phyloP scores from a whole-genome alignment of 1,140 invertebrate genomes.

The Drosophila seguyi region DNA sequence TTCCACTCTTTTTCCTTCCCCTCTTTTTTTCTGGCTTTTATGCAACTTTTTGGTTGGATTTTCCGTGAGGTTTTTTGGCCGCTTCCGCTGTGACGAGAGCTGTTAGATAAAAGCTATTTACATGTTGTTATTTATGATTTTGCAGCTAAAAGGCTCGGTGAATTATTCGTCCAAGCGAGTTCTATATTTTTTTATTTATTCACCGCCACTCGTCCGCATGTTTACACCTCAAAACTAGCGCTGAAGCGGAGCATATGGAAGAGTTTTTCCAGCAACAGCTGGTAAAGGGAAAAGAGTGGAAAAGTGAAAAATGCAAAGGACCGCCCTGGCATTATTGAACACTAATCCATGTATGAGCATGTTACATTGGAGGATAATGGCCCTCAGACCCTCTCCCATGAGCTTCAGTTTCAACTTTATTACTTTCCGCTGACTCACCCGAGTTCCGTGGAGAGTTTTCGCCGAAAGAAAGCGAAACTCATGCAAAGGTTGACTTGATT shows the following conservation, averaged over 20 bases:
- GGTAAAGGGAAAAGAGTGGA: slow-evolving; percentile 24
- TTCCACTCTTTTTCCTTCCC: not conserved
- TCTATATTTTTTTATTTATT: slow-evolving; percentile 39
- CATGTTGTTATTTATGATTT: slow-evolving; percentile 84
- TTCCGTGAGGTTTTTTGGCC: slow-evolving; percentile 44
- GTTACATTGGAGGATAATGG: slow-evolving; percentile 61
- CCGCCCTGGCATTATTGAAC: slow-evolving; percentile 63
- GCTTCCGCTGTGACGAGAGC: slow-evolving; percentile 80
- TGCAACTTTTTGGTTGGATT: slow-evolving; percentile 66
- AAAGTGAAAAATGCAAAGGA: slow-evolving; percentile 7
- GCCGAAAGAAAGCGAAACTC: slow-evolving; percentile 62
- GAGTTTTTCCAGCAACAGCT: slow-evolving; percentile 34
- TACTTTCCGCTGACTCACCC: slow-evolving; percentile 77
- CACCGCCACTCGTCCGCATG: slow-evolving; percentile 34
- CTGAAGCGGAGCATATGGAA: slow-evolving; percentile 2
- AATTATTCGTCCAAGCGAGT: slow-evolving; percentile 44
- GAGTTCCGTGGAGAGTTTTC: slow-evolving; percentile 11
- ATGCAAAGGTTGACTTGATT: slow-evolving; percentile 82
- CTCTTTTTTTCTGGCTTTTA: slow-evolving; percentile 48
- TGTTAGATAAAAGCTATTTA: slow-evolving; percentile 84
- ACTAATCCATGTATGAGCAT: slow-evolving; percentile 74
- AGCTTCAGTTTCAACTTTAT: slow-evolving; percentile 60
- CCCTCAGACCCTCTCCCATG: not conserved
- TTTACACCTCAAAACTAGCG: slow-evolving; percentile 36
- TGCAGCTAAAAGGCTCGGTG: slow-evolving; percentile 80